phyloP scores from a whole-genome alignment of 2,113 vertebrate genomes.

The Cyprinodon tularosa region DNA sequence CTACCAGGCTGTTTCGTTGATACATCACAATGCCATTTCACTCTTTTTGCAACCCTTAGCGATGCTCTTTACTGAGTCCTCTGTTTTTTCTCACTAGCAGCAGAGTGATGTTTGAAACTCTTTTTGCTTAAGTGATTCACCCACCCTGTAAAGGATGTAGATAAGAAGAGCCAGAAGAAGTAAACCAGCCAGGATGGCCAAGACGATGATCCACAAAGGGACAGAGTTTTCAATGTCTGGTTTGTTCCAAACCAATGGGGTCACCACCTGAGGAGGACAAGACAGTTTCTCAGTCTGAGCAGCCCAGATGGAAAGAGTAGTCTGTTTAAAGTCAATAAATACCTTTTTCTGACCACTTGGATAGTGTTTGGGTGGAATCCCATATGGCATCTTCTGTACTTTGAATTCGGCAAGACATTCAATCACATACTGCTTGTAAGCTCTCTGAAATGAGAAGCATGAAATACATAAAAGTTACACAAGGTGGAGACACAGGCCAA shows the following conservation, averaged over 20 bases:
- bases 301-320: neutral
- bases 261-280: slow-evolving; percentile 80
- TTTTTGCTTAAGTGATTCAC: slow-evolving; percentile 34
- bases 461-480: slow-evolving; percentile 11
- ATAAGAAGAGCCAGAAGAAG: slow-evolving; percentile 90
- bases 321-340: slow-evolving; percentile 6
- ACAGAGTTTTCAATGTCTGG: slow-evolving; percentile 84
- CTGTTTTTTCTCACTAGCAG: neutral
- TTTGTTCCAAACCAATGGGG: slow-evolving; percentile 87
- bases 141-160: slow-evolving; percentile 91
- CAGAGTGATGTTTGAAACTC: neutral
- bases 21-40: no score
- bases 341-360: slow-evolving; percentile 84
- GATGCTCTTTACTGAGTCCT: no score
- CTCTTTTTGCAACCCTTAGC: no score
- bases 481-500: slow-evolving; percentile 50
- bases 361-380: slow-evolving; percentile 79
- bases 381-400: slow-evolving; percentile 87
- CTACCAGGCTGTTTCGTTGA: no score
- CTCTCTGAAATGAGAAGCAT: slow-evolving; percentile 66
- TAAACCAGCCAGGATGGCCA: slow-evolving; percentile 89
- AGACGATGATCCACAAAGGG: slow-evolving; percentile 91
- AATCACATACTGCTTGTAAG: slow-evolving; percentile 82
- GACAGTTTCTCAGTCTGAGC: neutral
- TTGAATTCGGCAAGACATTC: slow-evolving; percentile 85